Percentiles rank a stretch among this genome's conserved stretches.
These are phyloP conservation scores for Leistus spinibarbis DNA, from an alignment of 2,888 invertebrate species.

Conservation along the genomic window DNA sequence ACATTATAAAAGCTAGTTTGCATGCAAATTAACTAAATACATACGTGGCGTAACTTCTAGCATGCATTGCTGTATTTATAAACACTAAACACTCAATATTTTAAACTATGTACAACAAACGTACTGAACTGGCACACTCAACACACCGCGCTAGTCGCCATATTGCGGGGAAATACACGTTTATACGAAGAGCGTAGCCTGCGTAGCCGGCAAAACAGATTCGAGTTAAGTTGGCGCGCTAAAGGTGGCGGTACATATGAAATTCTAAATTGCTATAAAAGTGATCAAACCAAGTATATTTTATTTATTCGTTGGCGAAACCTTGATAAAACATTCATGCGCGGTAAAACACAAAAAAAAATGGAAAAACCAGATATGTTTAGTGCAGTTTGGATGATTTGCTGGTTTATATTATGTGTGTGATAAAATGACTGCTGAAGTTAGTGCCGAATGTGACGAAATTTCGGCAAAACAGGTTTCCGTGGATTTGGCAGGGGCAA, in stretches of 20 bases:
- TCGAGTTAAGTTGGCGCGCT: neutral
- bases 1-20: neutral
- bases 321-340: neutral
- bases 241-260: conserved; percentile 1
- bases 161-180: neutral
- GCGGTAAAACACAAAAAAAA: neutral
- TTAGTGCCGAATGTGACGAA: conserved; percentile 15
- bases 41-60: neutral
- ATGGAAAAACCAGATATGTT: neutral
- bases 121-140: neutral
- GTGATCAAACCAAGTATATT: neutral
- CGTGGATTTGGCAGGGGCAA: conserved; percentile 24
- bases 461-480: conserved; percentile 20
- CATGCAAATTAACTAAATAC: neutral
- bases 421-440: conserved; percentile 25
- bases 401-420: neutral
- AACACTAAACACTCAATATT: neutral
- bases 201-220: neutral
- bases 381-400: neutral
- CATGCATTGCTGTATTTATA: neutral
- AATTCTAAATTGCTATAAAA: neutral
- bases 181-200: too few relatives aligned
- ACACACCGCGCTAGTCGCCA: neutral
- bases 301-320: neutral
- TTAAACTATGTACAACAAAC: neutral